Percentiles rank a stretch among this genome's conserved stretches.
Evolutionary conservation across 2,888 invertebrate species (phyloP).

Genomic region (Lottia gigantea): DNA sequence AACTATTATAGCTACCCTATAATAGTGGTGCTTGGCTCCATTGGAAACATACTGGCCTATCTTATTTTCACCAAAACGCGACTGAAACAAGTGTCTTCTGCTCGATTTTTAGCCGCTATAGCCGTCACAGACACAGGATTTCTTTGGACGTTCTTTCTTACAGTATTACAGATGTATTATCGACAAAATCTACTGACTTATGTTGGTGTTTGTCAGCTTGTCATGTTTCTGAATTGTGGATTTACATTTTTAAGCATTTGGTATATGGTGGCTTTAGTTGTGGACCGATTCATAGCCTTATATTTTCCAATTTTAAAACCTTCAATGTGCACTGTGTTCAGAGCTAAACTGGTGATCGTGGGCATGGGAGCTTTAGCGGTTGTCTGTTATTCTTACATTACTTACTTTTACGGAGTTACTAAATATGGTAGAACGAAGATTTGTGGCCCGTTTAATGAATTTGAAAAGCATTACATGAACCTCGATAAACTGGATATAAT

Average conservation of each 20-base stretch:
- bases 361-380: constrained; percentile 45
- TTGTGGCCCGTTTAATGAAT: constrained; percentile 30
- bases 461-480: constrained; percentile 29
- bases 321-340: constrained; percentile 56
- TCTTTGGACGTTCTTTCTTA: constrained; percentile 74
- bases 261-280: constrained; percentile 50
- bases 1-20: constrained; percentile 77
- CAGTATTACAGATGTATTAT: constrained; percentile 28
- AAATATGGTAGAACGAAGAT: not conserved
- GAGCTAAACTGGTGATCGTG: constrained; percentile 59
- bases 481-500: constrained; percentile 47
- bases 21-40: constrained; percentile 77
- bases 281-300: constrained; percentile 54
- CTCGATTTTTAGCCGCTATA: constrained; percentile 81
- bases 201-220: constrained; percentile 77
- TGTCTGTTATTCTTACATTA: constrained; percentile 54
- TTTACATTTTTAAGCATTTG: constrained; percentile 53
- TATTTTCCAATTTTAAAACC: constrained; percentile 51
- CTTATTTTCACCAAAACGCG: constrained; percentile 81
- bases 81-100: constrained; percentile 80
- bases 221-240: constrained; percentile 75
- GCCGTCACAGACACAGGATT: constrained; percentile 83
- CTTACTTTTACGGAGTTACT: constrained; percentile 48
- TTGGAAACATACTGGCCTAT: constrained; percentile 82
- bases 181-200: constrained; percentile 40